phyloP scores from a whole-genome alignment of 2,797 vertebrate species.

The Lindbergichthys nudifrons region DNA sequence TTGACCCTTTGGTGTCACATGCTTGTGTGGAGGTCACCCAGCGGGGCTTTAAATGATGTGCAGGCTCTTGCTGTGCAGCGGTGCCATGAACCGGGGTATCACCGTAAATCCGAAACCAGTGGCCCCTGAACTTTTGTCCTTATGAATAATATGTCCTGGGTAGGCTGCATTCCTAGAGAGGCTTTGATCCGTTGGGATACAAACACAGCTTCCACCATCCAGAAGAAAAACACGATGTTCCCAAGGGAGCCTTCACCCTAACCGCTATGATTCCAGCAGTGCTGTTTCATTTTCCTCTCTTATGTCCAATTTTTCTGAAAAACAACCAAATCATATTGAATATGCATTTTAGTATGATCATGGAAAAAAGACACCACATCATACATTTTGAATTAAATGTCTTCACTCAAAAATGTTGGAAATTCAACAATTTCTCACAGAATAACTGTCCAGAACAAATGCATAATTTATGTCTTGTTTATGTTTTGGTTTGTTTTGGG shows the following conservation, averaged over 20 bases:
- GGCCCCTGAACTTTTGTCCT: constrained; percentile 70
- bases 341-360: not conserved
- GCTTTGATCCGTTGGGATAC: constrained; percentile 56
- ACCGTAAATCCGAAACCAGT: constrained; percentile 66
- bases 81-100: constrained; percentile 62
- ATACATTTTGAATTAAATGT: not conserved
- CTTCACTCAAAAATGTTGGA: not conserved
- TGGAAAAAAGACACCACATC: not conserved
- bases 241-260: not conserved
- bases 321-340: not conserved
- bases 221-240: constrained; percentile 25
- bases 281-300: constrained; percentile 1
- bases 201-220: constrained; percentile 36
- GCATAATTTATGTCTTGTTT: not conserved
- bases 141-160: constrained; percentile 65
- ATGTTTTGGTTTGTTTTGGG: not conserved
- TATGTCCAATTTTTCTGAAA: not conserved
- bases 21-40: constrained; percentile 18
- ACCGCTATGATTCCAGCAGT: not conserved
- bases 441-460: not conserved
- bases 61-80: constrained; percentile 51
- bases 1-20: constrained; percentile 62
- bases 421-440: not conserved
- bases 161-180: constrained; percentile 56
- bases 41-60: constrained; percentile 39